Conservation (phyloP, 2,797 vertebrate species). For the Phaenicophaeus curvirostris region DNA sequence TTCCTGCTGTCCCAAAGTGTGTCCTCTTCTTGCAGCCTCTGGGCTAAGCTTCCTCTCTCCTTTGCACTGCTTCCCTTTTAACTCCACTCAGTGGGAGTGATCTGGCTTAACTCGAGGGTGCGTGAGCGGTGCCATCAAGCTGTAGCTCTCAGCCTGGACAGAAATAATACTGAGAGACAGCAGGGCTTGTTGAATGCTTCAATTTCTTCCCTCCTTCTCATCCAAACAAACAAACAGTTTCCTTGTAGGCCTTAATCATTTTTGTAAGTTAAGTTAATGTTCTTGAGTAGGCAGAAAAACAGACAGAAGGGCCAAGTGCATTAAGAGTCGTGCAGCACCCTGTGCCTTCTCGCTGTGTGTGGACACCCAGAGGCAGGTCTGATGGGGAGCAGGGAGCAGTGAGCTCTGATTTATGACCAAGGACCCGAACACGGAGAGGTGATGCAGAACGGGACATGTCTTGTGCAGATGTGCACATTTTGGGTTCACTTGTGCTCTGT, state of each 20-base stretch:
- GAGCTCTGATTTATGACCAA: not conserved
- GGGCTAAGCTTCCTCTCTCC: not conserved
- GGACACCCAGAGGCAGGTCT: not conserved
- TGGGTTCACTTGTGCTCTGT: not conserved
- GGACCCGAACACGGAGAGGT: rapidly evolving
- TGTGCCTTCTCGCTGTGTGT: not conserved
- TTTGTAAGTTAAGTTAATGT: not conserved
- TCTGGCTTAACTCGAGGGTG: not conserved
- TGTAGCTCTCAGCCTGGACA: not conserved
- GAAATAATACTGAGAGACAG: not conserved
- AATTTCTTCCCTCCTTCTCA: not conserved
- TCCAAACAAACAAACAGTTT: not conserved
- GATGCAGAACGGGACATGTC: not conserved
- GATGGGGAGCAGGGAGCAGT: not conserved
- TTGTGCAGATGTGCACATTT: not conserved
- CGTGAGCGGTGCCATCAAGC: not conserved
- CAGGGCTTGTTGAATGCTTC: not conserved
- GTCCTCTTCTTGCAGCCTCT: not conserved
- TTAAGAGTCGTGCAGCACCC: not conserved
- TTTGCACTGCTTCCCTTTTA: not conserved
- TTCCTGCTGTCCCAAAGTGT: not conserved
- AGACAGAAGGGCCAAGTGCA: not conserved
- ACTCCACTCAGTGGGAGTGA: not conserved
- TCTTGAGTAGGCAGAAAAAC: not conserved
- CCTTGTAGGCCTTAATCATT: not conserved